These are phyloP conservation scores for Saccostrea glomerata DNA, from an alignment of 1,140 invertebrate species.

Conservation along the genomic window DNA sequence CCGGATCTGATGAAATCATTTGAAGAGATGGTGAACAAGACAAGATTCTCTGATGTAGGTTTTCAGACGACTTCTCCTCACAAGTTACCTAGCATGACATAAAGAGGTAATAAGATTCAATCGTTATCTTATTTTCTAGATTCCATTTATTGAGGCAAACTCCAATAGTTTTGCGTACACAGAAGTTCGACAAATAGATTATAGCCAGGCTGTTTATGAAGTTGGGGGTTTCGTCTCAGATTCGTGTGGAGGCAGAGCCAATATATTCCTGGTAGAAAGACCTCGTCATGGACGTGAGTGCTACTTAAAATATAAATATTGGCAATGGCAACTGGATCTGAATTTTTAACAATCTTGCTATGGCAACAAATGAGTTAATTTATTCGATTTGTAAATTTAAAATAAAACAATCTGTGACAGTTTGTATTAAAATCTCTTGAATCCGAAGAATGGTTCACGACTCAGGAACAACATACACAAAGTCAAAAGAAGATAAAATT, in stretches of 20 bases:
- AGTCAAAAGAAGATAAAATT: too few species aligned
- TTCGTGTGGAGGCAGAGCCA: slow-evolving; percentile 11
- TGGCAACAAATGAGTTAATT: too few species aligned
- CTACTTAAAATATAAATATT: neutral
- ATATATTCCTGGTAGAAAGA: neutral
- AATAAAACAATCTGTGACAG: too few species aligned
- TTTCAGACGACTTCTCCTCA: neutral
- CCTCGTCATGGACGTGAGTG: neutral
- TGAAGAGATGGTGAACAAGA: slow-evolving; percentile 11
- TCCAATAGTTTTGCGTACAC: neutral
- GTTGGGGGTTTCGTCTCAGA: neutral
- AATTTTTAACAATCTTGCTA: neutral
- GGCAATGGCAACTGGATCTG: neutral
- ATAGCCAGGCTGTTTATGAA: neutral
- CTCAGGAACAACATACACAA: too few species aligned
- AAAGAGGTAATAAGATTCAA: too few species aligned
- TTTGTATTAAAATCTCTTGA: too few species aligned
- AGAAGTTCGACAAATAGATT: neutral
- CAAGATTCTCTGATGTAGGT: neutral
- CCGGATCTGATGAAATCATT: neutral
- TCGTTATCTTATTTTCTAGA: neutral
- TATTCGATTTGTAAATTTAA: too few species aligned
- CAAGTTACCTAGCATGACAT: too few species aligned
- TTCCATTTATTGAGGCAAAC: slow-evolving; percentile 19
- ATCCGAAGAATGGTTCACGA: too few species aligned